A percentile compares a stretch with the other conserved stretches of the same genome.
These are phyloP conservation scores for Diplodus sargus DNA, from an alignment of 2,797 vertebrate genomes.

Conservation along the genomic window DNA sequence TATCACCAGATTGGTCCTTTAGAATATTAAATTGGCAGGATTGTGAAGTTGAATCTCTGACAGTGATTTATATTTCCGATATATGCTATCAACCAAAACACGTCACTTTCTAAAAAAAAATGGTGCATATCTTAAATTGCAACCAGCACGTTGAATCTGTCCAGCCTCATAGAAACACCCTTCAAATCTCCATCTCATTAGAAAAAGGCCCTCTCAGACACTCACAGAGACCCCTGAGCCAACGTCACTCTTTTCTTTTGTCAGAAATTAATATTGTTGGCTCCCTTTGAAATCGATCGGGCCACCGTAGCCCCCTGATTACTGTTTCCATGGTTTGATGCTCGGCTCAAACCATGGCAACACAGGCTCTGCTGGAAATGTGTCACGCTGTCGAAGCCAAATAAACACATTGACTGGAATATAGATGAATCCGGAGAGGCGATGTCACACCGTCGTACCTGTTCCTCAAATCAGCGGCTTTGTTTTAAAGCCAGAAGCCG, in stretches of 20 bases:
- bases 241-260: slow-evolving; percentile 26
- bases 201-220: neutral
- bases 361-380: slow-evolving; percentile 38
- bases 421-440: slow-evolving; percentile 35
- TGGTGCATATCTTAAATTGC: slow-evolving; percentile 3
- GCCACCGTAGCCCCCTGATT: slow-evolving; percentile 43
- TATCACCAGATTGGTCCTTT: neutral
- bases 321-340: slow-evolving; percentile 71
- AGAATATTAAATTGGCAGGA: neutral
- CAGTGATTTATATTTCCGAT: neutral
- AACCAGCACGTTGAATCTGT: neutral
- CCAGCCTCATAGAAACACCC: neutral
- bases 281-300: slow-evolving; percentile 64
- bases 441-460: slow-evolving; percentile 9
- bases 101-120: neutral
- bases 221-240: neutral
- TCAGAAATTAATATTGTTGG: slow-evolving; percentile 61
- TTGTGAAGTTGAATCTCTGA: neutral
- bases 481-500: neutral
- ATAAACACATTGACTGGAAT: slow-evolving; percentile 46
- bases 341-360: slow-evolving; percentile 63
- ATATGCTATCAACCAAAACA: neutral
- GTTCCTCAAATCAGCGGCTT: slow-evolving; percentile 3
- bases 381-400: slow-evolving; percentile 48
- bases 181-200: neutral